Base-by-base conservation (phyloP, 2,797 vertebrate species). In the Euthynnus affinis region DNA sequence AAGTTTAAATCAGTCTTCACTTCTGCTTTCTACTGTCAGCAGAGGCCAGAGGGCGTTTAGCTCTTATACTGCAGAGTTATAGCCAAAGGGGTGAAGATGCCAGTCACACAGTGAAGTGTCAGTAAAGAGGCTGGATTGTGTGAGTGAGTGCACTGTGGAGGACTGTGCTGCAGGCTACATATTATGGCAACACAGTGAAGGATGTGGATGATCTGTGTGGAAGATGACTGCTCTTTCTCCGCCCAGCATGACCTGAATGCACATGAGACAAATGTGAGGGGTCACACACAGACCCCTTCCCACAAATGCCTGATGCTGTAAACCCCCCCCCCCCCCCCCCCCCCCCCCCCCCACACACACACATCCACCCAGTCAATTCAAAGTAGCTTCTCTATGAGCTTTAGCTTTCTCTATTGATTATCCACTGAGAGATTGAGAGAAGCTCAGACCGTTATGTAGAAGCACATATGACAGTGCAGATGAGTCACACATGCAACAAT, bases 251-350 rank as follows among this genome's bases (percentile, higher is more conserved):
- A 79, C 44, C 71, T 51, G 44, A 42, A 56, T 46, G 83, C 90
- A 84, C 84, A 88, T 91, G 90, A 89, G 72, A 68, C 74, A 51
- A 25, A 49, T 62, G 49, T 68, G 42, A 72, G 40, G 48, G 52
- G 23, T 69, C 53, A 70, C 27, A 55, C 40, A 55, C 34, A 46
- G 32, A 79, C 73, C 61, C 48, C 62, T 76, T 42, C 70, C 60
- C n/a, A 23, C 22, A 51, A 40, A 48, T 22, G 49, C 58, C 55
- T 72, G 64, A 68, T 44, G 59, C 6, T 82, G 15, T 51, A 10
- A 6, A 10, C 37, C 10, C 37, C 10, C 2, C 37, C 37, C n/a
- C n/a, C n/a, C n/a, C n/a, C n/a, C n/a, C n/a, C n/a, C n/a, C n/a
- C n/a, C n/a, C n/a, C n/a, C n/a, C n/a, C n/a, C n/a, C n/a, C n/a